phyloP scores from a whole-genome alignment of 2,113 vertebrate species.

The Piprites chloris region DNA sequence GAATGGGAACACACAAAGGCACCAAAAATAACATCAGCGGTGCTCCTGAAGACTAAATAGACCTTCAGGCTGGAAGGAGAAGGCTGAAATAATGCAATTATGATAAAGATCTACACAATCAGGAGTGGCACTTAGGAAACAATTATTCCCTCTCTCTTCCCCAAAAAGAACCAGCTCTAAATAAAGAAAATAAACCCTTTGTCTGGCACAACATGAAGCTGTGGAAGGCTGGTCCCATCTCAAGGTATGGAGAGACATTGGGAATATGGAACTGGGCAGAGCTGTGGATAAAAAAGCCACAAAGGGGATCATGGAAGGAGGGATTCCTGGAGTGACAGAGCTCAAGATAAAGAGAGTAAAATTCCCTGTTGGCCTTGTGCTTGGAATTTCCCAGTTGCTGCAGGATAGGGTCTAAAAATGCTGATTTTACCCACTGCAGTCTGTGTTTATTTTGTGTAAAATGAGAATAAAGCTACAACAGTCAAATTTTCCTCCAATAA shows the following conservation, averaged over 20 bases:
- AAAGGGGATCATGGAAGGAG: background rate
- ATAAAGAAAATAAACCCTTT: background rate
- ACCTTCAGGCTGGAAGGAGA: background rate
- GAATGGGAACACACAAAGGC: background rate
- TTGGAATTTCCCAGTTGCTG: background rate
- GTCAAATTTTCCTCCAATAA: background rate
- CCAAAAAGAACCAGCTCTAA: background rate
- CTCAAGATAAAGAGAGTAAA: background rate
- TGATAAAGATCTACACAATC: background rate
- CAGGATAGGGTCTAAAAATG: background rate
- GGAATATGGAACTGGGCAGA: background rate
- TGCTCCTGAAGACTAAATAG: background rate
- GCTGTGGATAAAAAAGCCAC: background rate
- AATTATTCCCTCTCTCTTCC: background rate
- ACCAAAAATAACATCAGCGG: background rate
- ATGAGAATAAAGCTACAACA: background rate
- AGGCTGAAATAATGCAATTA: background rate
- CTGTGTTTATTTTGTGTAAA: background rate
- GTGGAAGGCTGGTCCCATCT: background rate
- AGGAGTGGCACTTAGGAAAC: background rate
- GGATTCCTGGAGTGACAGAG: background rate
- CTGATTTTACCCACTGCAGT: background rate
- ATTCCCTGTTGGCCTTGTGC: background rate
- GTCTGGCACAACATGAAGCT: background rate
- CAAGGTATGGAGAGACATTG: rapidly evolving